Percentiles rank a stretch among this genome's conserved stretches.
These are phyloP conservation scores for Opisthocomus hoazin DNA, from an alignment of 2,113 vertebrate species.

Conservation along the genomic window DNA sequence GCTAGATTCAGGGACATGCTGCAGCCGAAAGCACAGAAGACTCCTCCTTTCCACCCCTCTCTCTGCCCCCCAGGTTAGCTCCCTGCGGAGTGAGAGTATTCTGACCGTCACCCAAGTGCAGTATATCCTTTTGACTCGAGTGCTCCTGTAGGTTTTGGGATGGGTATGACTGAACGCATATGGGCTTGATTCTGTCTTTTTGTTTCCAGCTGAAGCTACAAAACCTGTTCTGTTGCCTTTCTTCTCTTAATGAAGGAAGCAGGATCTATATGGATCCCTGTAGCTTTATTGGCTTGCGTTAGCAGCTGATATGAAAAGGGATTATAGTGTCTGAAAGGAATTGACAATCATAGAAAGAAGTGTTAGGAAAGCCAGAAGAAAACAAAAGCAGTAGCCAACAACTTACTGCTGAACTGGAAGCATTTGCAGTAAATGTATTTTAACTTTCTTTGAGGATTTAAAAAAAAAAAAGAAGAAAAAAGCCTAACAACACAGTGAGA, in stretches of 20 bases:
- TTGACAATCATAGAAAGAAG: neutral
- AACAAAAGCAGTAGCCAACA: neutral
- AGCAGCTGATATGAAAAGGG: neutral
- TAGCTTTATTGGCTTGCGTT: constrained; percentile 14
- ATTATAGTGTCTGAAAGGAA: constrained; percentile 14
- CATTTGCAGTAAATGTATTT: neutral
- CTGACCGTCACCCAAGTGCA: no score
- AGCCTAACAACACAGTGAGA: constrained; percentile 1
- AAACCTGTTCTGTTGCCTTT: constrained; percentile 29
- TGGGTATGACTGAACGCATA: neutral
- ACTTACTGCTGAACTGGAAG: neutral
- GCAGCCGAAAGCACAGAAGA: neutral
- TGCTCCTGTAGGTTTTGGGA: neutral
- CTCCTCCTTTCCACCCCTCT: neutral
- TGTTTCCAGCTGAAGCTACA: neutral
- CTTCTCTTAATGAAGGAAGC: neutral
- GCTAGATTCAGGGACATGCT: neutral
- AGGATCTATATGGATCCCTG: neutral
- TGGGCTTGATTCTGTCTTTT: neutral
- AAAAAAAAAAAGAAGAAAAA: neutral
- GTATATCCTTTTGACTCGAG: neutral
- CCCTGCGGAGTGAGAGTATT: neutral
- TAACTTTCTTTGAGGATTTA: constrained; percentile 13
- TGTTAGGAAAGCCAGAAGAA: neutral
- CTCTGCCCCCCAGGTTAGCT: neutral